Conservation (phyloP, 35 echinoderm and acorn worm genomes). For the Lytechinus pictus region DNA sequence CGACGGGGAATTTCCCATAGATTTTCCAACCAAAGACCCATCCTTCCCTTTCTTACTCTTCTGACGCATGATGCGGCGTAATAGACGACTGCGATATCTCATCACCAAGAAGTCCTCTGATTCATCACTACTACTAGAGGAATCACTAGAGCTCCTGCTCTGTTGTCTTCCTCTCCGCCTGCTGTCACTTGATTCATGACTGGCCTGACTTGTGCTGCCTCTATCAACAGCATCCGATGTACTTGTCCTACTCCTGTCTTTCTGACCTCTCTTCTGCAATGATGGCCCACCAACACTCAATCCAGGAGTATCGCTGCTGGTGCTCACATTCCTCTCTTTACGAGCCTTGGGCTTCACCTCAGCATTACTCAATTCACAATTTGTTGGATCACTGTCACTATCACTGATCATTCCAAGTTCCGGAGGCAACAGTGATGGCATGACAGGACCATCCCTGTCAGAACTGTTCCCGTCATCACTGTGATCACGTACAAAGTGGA, state of each 20-base stretch:
- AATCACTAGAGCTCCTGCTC: constrained; percentile 49
- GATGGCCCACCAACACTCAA: background rate
- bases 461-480: constrained; percentile 60
- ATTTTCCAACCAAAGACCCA: background rate
- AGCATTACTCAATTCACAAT: background rate
- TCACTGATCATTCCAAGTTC: constrained; percentile 48
- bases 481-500: constrained; percentile 76
- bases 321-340: constrained; percentile 42
- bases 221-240: constrained; percentile 36
- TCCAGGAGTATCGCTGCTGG: constrained; percentile 24
- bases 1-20: constrained; percentile 51
- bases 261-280: background rate
- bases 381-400: constrained; percentile 12
- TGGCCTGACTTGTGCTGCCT: background rate
- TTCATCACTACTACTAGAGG: constrained; percentile 82
- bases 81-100: constrained; percentile 59
- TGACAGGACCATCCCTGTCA: constrained; percentile 31
- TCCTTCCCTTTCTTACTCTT: constrained; percentile 66
- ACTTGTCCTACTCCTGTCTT: constrained; percentile 13
- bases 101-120: constrained; percentile 53
- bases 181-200: background rate
- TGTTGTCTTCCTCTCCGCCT: constrained; percentile 31
- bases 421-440: constrained; percentile 47
- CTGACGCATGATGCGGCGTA: constrained; percentile 67
- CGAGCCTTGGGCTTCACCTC: constrained; percentile 29